Percentiles rank a stretch among this genome's conserved stretches.
Evolutionary conservation across 2,797 vertebrate genomes (phyloP).

Genomic region (Anguilla pacifica): DNA sequence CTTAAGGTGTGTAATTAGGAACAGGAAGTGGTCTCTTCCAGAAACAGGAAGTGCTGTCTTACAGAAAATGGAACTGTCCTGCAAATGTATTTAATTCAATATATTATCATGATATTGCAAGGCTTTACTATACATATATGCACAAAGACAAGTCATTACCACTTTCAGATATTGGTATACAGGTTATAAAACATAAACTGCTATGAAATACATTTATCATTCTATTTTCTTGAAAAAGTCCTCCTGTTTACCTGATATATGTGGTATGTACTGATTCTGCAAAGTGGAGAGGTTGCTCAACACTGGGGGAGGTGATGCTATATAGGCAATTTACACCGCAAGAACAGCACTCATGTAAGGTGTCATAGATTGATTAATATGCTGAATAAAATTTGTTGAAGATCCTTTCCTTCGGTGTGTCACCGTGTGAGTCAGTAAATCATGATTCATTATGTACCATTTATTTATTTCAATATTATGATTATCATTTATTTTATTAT

Average conservation of each 20-base stretch:
- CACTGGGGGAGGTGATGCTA: not conserved
- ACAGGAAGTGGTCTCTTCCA: not conserved
- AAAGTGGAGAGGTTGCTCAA: not conserved
- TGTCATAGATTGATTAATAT: not conserved
- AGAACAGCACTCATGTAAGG: not conserved
- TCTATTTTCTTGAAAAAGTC: not conserved
- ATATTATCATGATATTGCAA: not conserved
- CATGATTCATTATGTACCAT: not conserved
- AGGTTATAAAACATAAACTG: no score
- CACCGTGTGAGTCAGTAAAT: constrained; percentile 1
- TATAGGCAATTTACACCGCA: not conserved
- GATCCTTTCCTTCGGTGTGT: not conserved
- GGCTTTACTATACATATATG: not conserved
- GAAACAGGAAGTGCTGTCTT: not conserved
- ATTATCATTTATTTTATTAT: not conserved
- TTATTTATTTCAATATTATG: not conserved
- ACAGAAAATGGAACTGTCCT: not conserved
- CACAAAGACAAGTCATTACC: not conserved
- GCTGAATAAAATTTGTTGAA: not conserved
- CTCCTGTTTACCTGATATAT: not conserved
- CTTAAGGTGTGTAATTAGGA: not conserved
- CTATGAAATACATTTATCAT: no score
- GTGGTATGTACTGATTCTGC: no score
- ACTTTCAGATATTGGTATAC: not conserved
- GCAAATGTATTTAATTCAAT: not conserved